phyloP scores from a whole-genome alignment of 1,140 invertebrate genomes.

The Cyphomyrmex costatus region DNA sequence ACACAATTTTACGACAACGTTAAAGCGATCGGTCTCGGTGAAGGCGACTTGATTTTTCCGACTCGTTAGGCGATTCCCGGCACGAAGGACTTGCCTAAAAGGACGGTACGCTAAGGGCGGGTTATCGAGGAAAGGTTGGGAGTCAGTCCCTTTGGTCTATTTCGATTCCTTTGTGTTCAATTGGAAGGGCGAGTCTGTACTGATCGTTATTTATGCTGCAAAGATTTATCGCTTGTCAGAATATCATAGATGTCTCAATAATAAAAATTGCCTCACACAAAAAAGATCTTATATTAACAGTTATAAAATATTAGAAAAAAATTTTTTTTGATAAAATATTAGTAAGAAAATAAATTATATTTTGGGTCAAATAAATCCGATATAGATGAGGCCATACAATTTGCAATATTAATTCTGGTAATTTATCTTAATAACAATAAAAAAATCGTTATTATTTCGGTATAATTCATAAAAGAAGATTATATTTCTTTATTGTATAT shows the following conservation, averaged over 20 bases:
- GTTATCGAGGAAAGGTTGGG: conserved; percentile 3
- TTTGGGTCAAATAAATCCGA: too few species aligned
- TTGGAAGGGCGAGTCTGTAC: conserved; percentile 70
- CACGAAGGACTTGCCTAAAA: conserved; percentile 66
- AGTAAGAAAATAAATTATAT: too few species aligned
- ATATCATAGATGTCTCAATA: conserved; percentile 6
- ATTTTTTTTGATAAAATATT: too few species aligned
- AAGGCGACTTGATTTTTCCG: conserved; percentile 84
- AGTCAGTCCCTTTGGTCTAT: conserved; percentile 41
- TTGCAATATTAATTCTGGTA: not conserved
- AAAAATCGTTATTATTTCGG: not conserved
- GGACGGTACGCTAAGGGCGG: conserved; percentile 57
- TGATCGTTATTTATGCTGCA: conserved; percentile 69
- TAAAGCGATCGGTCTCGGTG: conserved; percentile 62
- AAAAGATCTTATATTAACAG: too few species aligned
- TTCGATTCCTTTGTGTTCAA: conserved; percentile 60
- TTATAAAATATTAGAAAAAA: too few species aligned
- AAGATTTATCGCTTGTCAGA: conserved; percentile 31
- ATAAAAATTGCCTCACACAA: not conserved
- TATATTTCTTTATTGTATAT: not conserved
- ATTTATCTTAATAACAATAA: not conserved
- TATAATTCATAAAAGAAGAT: not conserved
- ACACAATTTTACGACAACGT: conserved; percentile 70
- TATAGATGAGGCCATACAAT: not conserved
- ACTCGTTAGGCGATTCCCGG: conserved; percentile 83